Percentiles rank a stretch among this genome's conserved stretches.
Conservation (phyloP, 2,113 vertebrate genomes). For the Bubalus kerabau region DNA sequence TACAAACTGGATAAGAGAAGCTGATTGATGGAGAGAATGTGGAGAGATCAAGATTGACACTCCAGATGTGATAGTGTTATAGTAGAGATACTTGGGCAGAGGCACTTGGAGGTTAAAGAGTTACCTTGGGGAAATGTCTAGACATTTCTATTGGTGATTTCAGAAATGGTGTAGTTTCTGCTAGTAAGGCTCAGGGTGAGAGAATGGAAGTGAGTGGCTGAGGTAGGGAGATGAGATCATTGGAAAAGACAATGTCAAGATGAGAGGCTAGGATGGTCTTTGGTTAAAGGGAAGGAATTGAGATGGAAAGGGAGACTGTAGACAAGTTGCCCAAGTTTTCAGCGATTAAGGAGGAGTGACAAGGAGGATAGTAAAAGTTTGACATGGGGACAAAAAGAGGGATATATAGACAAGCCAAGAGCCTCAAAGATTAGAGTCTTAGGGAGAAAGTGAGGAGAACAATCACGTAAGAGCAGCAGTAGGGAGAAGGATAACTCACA, state of each 20-base stretch:
- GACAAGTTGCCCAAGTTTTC: background rate
- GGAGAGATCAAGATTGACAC: no score
- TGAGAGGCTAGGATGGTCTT: background rate
- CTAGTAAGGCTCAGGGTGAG: background rate
- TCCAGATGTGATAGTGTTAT: no score
- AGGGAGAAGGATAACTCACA: background rate
- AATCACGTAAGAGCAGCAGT: accelerated
- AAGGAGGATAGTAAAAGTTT: background rate
- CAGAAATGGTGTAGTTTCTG: background rate
- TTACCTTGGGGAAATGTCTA: background rate
- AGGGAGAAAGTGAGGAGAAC: background rate
- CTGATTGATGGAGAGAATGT: background rate
- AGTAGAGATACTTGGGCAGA: background rate
- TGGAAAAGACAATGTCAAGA: background rate
- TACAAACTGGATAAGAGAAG: background rate
- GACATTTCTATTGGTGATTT: background rate
- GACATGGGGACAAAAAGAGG: no score
- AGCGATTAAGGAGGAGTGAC: no score
- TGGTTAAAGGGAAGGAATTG: background rate
- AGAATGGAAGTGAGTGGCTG: background rate
- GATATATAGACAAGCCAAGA: background rate
- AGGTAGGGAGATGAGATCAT: background rate
- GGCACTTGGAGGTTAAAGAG: background rate
- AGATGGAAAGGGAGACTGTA: background rate
- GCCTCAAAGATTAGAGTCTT: background rate